Conservation (phyloP, 2,113 vertebrate genomes). For the human region GRCh38 chr1:175815501-175816000, state of each 20-base stretch:
- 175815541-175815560: not conserved
- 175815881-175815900: slow-evolving; percentile 29
- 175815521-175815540: not conserved
- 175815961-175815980: not conserved
- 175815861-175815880: not conserved
- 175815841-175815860: not conserved
- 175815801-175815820: not conserved
- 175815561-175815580: no score
- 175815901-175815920: not conserved
- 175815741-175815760: not conserved
- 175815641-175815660: not conserved
- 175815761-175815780: not conserved
- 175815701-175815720: not conserved
- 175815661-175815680: not conserved
- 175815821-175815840: slow-evolving; percentile 35
- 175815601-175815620: not conserved
- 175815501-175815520: not conserved
- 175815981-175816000: not conserved
- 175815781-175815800: not conserved
- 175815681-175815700: not conserved
- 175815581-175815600: not conserved
- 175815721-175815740: not conserved
- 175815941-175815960: not conserved
- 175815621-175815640: not conserved
- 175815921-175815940: not conserved